A percentile compares a stretch with the other conserved stretches of the same genome.
phyloP scores from a whole-genome alignment of 1,140 invertebrate species.

The Ridgeia piscesae region DNA sequence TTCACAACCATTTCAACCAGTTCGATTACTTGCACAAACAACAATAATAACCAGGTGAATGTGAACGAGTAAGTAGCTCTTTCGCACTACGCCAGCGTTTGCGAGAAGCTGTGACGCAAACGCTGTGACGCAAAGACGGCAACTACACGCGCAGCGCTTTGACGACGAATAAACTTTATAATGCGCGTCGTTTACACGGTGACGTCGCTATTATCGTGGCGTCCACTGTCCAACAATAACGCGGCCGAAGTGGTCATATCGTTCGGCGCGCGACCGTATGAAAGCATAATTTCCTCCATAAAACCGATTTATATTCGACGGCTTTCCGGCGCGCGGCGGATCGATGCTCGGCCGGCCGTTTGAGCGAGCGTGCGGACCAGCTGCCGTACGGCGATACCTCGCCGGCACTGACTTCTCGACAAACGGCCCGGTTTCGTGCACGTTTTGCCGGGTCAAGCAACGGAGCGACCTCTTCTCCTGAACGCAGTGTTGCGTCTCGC shows the following conservation, averaged over 20 bases:
- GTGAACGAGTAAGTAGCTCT: neutral
- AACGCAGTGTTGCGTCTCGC: neutral
- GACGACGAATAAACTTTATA: neutral
- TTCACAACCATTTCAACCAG: too few relatives aligned
- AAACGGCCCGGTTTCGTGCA: neutral
- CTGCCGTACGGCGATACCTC: neutral
- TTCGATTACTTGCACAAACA: neutral
- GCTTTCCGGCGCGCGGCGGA: neutral
- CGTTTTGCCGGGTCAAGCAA: neutral
- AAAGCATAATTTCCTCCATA: conserved; percentile 1
- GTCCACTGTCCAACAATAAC: neutral
- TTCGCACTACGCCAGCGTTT: neutral
- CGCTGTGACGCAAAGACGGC: neutral
- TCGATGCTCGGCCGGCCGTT: neutral
- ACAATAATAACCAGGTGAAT: neutral
- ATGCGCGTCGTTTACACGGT: neutral
- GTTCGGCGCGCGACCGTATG: neutral
- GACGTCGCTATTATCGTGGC: neutral
- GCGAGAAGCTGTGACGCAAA: too few relatives aligned
- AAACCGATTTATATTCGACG: neutral
- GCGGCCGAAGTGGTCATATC: neutral
- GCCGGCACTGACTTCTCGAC: neutral
- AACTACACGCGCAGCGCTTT: neutral
- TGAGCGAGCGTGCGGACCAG: neutral
- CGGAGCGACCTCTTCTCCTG: neutral